phyloP scores from a whole-genome alignment of 2,113 vertebrate species.

The Amphiprion percula region DNA sequence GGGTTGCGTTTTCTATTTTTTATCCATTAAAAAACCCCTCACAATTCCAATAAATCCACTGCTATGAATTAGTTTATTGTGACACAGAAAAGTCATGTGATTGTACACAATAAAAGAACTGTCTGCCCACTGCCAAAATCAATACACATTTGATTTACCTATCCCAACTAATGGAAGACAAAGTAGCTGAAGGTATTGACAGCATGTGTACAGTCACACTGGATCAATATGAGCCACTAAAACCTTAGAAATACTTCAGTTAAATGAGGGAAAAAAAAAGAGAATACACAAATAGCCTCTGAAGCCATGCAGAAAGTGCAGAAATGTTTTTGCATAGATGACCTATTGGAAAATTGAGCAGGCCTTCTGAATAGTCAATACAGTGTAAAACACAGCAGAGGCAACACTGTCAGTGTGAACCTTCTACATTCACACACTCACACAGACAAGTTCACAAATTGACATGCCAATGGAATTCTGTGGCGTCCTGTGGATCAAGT shows the following conservation, averaged over 20 bases:
- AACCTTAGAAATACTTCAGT: conserved; percentile 8
- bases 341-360: conserved; percentile 60
- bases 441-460: conserved; percentile 14
- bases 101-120: background rate
- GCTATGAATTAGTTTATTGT: background rate
- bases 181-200: conserved; percentile 28
- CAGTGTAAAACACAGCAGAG: conserved; percentile 4
- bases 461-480: conserved; percentile 12
- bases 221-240: conserved; percentile 44
- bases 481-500: conserved; percentile 6
- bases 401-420: conserved; percentile 27
- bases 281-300: background rate
- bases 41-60: background rate
- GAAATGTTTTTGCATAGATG: conserved; percentile 11
- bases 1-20: no score
- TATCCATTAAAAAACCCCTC: background rate
- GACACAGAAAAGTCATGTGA: conserved; percentile 9
- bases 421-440: conserved; percentile 13
- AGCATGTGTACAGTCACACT: background rate
- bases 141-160: conserved; percentile 42
- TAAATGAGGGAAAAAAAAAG: background rate
- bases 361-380: conserved; percentile 32
- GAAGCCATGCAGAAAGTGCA: background rate
- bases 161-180: conserved; percentile 35
- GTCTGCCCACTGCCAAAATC: conserved; percentile 27